Evolutionary conservation across 1,140 invertebrate species (phyloP), one percentile per base, ranked within the genome.

Genomic region (Drosophila insularis): DNA sequence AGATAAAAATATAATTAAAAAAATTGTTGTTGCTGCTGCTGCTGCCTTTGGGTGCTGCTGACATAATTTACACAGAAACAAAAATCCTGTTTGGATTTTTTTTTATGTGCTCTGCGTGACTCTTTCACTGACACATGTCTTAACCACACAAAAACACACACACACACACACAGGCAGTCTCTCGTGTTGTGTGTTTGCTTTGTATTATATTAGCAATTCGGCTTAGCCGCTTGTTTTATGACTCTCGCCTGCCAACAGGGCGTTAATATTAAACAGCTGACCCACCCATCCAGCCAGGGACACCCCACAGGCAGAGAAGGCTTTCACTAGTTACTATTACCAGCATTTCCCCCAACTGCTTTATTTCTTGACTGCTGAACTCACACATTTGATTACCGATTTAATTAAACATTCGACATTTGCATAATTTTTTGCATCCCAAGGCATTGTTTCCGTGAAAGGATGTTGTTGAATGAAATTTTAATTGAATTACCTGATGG

Each of bases 1-100:
- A 84, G 76, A 89, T 84, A 84, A 89, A 89, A 87, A 68, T 84
- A 84, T 89, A 87, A 87, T 87, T 89, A 87, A 87, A 89, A 87
- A 87, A 46, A 53, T 63, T 87, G 67, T 76, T 71, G 19, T 27
- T 62, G 35, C 5, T 17, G 67, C 40, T 17, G 67, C 40, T 56
- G 62, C 17, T 35, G 53, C 63, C 27, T 43, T 59, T 58, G 64
- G 43, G 46, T 66, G 68, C 58, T 68, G 63, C 58, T 68, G 63
- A 61, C 80, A 89, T 80, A 74, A 89, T 79, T 79, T 68, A 66
- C 69, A 54, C 60, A 72, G 68, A 68, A 75, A 80, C 68, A 58
- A 70, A 87, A 89, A 69, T 78, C 68, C 74, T 80, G 69, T 80
- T 84, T 66, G 73, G 76, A 72, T 80, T 87, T 87, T 89, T 87